Conservation (phyloP, 2,797 vertebrate genomes). For the Intellagama lesueurii region DNA sequence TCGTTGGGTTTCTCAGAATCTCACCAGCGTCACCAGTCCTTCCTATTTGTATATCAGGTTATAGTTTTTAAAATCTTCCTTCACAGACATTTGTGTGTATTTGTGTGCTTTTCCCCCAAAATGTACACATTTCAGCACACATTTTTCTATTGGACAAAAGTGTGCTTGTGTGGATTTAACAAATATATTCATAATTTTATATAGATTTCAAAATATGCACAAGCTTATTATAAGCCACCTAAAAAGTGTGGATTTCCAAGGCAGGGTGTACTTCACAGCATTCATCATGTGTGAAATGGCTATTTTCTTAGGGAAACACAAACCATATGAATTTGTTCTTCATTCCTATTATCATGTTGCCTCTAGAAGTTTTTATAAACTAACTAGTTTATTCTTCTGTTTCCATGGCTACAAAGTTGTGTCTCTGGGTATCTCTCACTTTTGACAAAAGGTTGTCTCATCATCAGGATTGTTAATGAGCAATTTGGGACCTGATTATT, state of each 20-base stretch:
- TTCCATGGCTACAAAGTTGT: constrained; percentile 15
- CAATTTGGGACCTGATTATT: constrained; percentile 31
- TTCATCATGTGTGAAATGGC: background rate
- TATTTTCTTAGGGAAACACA: background rate
- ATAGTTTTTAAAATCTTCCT: background rate
- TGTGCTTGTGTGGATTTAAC: background rate
- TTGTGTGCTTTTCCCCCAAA: background rate
- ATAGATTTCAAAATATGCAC: too few relatives aligned
- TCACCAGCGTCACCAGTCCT: background rate
- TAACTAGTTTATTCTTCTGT: constrained; percentile 26
- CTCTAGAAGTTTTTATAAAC: constrained; percentile 5
- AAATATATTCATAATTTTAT: too few relatives aligned
- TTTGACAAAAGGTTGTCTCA: constrained; percentile 34
- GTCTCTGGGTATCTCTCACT: constrained; percentile 2
- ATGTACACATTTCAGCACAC: too few relatives aligned
- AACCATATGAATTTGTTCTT: background rate
- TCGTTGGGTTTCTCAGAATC: background rate
- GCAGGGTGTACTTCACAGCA: background rate
- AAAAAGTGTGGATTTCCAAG: background rate
- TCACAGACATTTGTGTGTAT: background rate
- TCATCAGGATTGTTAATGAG: constrained; percentile 6
- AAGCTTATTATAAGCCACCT: too few relatives aligned
- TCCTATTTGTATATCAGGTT: background rate
- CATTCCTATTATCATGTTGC: background rate
- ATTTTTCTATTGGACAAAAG: background rate